Base-by-base conservation (phyloP, 2,113 vertebrate genomes). In the Speoplatyrhinus poulsoni region DNA sequence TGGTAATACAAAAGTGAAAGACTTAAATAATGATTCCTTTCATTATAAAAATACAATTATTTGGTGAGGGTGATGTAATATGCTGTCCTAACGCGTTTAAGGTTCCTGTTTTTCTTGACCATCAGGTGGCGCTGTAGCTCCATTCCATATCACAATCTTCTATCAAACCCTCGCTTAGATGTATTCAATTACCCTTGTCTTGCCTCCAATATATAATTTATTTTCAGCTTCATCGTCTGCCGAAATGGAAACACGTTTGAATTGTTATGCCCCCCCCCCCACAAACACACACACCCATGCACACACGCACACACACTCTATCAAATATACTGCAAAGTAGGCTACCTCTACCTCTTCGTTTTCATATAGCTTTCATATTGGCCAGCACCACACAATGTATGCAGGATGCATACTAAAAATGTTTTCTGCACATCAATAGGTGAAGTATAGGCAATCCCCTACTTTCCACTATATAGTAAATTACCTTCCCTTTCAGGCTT, bases 61-160 rank as follows among this genome's bases (percentile, higher is more conserved):
- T 12, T 26, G 26, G 26, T 26, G 26, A 26, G 26, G 26, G 50
- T 49, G 12, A 12, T 19, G 32, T 58, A 26, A 58, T 32, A 8
- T 46, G 33, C 15, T 41, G 5, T 19, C 46, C 8, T 13, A 10
- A 4, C 11, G 15, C 32, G 17, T 9, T 52, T 3, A 47, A 9
- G 4, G 55, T 65, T 57, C 76, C 69, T 75, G 63, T 50, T 59
- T 12, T 2, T 4, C n/a, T 63, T 9, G 0, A 36, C 85, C 91
- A 88, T 83, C 65, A 16, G 88, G 76, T 74, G 67, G 82, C 55
- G 85, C 82, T 87, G 75, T 82, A 81, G 80, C 81, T 90, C 91
- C 79, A 88, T 67, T 63, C 57, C 11, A 81, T 3, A 66, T 62
- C 13, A 9, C 46, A 15, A 17, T 53, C 3, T 11, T 17, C 50